These are phyloP conservation scores for Galeruca laticollis DNA, from an alignment of 2,888 invertebrate species.

Conservation along the genomic window DNA sequence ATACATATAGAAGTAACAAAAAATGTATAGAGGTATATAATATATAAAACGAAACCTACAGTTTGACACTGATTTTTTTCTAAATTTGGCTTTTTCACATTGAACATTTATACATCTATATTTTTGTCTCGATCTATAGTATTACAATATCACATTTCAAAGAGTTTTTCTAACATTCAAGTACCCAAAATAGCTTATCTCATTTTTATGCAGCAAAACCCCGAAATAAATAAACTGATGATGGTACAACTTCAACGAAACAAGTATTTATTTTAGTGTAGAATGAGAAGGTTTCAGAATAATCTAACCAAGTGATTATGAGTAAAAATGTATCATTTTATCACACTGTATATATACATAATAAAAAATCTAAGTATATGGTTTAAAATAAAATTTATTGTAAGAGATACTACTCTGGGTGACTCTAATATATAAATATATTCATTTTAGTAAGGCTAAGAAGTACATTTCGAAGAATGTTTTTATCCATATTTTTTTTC, in stretches of 20 bases:
- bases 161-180: conserved; percentile 51
- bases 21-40: neutral
- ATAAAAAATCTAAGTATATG: too few species aligned
- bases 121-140: conserved; percentile 42
- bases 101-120: conserved; percentile 53
- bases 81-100: conserved; percentile 45
- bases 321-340: too few species aligned
- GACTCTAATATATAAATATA: neutral
- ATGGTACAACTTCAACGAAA: too few species aligned
- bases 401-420: neutral
- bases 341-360: too few species aligned
- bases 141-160: conserved; percentile 55
- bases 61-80: conserved; percentile 9
- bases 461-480: neutral
- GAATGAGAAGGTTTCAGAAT: too few species aligned
- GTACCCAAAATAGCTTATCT: conserved; percentile 14
- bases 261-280: too few species aligned
- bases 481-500: too few species aligned
- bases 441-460: neutral
- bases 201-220: neutral
- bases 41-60: conserved; percentile 1
- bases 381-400: neutral
- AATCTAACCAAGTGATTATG: too few species aligned
- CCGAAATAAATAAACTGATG: too few species aligned
- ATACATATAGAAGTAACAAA: neutral